These are phyloP conservation scores for Zenarchopterus dispar DNA, from an alignment of 2,797 vertebrate species.

Conservation along the genomic window DNA sequence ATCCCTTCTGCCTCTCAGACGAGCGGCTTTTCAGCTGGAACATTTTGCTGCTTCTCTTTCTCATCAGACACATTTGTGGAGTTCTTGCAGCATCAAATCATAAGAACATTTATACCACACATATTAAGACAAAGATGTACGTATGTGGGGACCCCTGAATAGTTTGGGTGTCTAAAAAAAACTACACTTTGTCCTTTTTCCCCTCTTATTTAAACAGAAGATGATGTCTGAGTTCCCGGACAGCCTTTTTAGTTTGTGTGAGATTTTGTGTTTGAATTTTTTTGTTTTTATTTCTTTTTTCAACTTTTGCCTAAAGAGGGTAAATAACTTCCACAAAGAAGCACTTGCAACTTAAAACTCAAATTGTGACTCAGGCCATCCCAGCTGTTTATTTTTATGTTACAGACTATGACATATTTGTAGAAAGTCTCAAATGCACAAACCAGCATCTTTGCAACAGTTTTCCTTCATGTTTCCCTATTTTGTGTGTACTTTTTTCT, in stretches of 20 bases:
- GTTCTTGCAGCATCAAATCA: constrained; percentile 1
- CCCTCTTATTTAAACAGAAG: neutral
- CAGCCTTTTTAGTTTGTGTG: constrained; percentile 1
- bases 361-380: constrained; percentile 2
- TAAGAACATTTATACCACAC: neutral
- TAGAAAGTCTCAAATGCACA: constrained; percentile 4
- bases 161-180: constrained; percentile 17
- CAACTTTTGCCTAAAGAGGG: neutral
- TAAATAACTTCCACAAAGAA: constrained; percentile 7
- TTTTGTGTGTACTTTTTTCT: neutral
- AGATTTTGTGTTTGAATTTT: constrained; percentile 28
- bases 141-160: too few species aligned
- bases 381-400: constrained; percentile 3
- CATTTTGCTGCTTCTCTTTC: constrained; percentile 1
- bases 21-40: constrained; percentile 11
- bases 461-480: neutral
- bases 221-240: constrained; percentile 1
- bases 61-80: constrained; percentile 2
- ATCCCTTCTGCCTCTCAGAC: neutral
- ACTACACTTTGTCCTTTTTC: neutral
- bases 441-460: constrained; percentile 8
- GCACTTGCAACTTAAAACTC: constrained; percentile 43
- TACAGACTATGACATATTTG: constrained; percentile 12
- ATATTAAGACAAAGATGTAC: neutral
- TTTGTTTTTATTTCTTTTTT: neutral